Percentiles rank a stretch among this genome's conserved stretches.
phyloP scores from a whole-genome alignment of 2,888 invertebrate species.

The Acanthosoma haemorrhoidale region DNA sequence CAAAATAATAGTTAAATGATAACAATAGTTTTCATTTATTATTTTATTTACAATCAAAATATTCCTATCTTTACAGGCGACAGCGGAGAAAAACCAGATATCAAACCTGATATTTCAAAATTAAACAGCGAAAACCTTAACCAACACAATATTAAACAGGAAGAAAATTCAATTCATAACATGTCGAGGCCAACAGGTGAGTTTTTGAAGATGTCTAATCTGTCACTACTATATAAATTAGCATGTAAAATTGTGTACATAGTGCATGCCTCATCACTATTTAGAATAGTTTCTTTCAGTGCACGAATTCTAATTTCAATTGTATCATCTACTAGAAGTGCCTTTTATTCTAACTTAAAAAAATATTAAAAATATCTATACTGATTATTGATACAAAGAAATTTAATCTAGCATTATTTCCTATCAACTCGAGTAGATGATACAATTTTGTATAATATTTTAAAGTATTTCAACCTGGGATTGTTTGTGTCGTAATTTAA shows the following conservation, averaged over 20 bases:
- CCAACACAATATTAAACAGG: conserved; percentile 13
- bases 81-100: conserved; percentile 16
- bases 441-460: too few relatives aligned
- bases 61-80: conserved; percentile 16
- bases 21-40: background rate
- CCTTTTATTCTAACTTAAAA: background rate
- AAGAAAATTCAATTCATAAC: conserved; percentile 1
- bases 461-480: too few relatives aligned
- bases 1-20: background rate
- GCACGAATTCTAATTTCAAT: conserved; percentile 10
- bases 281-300: conserved; percentile 10
- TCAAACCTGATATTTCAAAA: conserved; percentile 26
- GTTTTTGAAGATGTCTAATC: background rate
- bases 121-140: background rate
- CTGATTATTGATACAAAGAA: too few relatives aligned
- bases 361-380: too few relatives aligned
- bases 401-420: too few relatives aligned
- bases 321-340: background rate
- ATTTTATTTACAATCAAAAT: conserved; percentile 16
- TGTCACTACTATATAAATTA: background rate
- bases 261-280: conserved; percentile 7
- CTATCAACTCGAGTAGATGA: too few relatives aligned
- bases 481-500: too few relatives aligned
- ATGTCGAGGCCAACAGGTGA: conserved; percentile 31
- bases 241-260: conserved; percentile 16